Conservation (phyloP, 2,797 vertebrate species). For the Enteromius afrohamiltoni region DNA sequence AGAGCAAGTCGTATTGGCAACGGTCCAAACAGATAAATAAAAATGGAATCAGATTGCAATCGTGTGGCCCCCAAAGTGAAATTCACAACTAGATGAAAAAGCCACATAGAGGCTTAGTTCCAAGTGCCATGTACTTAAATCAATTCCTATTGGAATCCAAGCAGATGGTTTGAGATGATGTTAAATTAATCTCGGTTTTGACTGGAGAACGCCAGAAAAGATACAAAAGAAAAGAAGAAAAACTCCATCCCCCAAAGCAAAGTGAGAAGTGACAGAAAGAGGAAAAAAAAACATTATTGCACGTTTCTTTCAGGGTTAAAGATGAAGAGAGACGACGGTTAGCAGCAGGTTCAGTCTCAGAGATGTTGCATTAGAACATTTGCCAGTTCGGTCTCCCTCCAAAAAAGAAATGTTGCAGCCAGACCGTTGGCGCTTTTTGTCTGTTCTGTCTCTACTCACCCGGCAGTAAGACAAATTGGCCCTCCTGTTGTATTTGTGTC, state of each 20-base stretch:
- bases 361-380: constrained; percentile 50
- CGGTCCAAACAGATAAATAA: constrained; percentile 11
- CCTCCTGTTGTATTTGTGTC: constrained; percentile 53
- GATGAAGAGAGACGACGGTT: constrained; percentile 22
- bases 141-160: constrained; percentile 45
- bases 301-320: constrained; percentile 49
- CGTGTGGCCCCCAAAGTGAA: constrained; percentile 5
- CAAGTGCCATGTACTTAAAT: constrained; percentile 52
- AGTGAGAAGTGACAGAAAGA: constrained; percentile 41
- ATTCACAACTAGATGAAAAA: constrained; percentile 39
- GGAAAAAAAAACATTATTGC: constrained; percentile 31
- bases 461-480: constrained; percentile 63
- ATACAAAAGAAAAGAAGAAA: constrained; percentile 27
- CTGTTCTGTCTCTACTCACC: constrained; percentile 36
- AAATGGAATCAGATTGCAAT: constrained; percentile 33
- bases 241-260: constrained; percentile 37
- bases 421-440: constrained; percentile 31
- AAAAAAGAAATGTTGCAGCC: constrained; percentile 38
- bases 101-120: constrained; percentile 33
- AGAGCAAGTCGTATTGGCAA: not conserved
- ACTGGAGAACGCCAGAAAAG: constrained; percentile 3
- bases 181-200: constrained; percentile 51
- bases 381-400: constrained; percentile 39
- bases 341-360: constrained; percentile 38
- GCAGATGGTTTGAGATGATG: constrained; percentile 47